Conservation (phyloP, 92 coral and sea anemone genomes). For the Diadumene lineata region DNA sequence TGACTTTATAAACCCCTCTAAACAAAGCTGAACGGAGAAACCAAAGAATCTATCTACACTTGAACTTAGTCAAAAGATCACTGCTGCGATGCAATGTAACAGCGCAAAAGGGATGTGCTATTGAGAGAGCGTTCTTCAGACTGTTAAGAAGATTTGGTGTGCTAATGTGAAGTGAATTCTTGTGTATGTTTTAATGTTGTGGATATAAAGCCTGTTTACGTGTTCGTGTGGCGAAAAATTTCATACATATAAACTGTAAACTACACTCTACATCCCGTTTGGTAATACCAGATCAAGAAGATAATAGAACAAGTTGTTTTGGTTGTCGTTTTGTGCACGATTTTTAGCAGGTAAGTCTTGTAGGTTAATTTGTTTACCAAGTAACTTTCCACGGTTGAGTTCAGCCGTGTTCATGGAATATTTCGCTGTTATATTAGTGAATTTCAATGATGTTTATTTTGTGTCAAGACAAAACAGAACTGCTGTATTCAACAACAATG, state of each 20-base stretch:
- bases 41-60: neutral
- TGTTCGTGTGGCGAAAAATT: neutral
- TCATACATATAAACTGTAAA: too few relatives aligned
- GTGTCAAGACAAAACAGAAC: constrained; percentile 2
- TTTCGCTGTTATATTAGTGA: neutral
- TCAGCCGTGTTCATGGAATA: constrained; percentile 2
- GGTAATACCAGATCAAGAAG: neutral
- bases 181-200: too few relatives aligned
- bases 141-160: neutral
- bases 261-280: constrained; percentile 6
- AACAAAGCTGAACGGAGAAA: constrained; percentile 6
- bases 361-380: neutral
- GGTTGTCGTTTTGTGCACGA: neutral
- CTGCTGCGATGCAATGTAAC: neutral
- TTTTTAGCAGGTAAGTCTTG: neutral
- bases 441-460: neutral
- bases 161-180: too few relatives aligned
- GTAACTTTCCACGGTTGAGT: constrained; percentile 8
- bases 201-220: neutral
- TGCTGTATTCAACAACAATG: neutral
- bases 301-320: neutral
- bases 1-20: neutral
- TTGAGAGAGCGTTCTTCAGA: too few relatives aligned
- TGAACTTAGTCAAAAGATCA: neutral
- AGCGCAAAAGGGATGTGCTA: neutral